phyloP scores from a whole-genome alignment of 2,797 vertebrate genomes.

The Telmatherina bonti region DNA sequence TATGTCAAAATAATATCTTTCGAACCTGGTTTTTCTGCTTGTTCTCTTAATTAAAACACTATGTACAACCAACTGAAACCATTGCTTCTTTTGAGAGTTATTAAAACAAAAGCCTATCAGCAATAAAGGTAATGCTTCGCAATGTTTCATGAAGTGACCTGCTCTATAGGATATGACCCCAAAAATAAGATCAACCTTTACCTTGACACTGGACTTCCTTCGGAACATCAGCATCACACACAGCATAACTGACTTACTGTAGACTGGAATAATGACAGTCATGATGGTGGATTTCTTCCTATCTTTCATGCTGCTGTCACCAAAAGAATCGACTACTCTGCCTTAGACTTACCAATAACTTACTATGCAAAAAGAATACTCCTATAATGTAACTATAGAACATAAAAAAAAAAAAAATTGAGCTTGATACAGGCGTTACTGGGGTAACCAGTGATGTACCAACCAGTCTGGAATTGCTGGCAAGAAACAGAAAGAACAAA shows the following conservation, averaged over 20 bases:
- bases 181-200: not conserved
- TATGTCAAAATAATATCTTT: not conserved
- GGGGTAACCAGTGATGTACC: not conserved
- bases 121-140: too few species aligned
- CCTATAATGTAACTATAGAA: not conserved
- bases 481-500: not conserved
- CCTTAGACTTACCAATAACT: not conserved
- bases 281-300: not conserved
- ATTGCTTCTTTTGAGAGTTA: not conserved
- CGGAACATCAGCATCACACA: too few species aligned
- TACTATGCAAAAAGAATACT: not conserved
- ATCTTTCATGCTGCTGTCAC: not conserved
- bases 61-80: not conserved
- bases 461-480: not conserved
- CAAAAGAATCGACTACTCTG: not conserved
- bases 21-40: too few species aligned
- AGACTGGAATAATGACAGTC: too few species aligned
- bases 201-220: too few species aligned
- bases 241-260: too few species aligned
- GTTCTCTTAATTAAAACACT: not conserved
- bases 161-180: too few species aligned
- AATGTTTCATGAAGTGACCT: too few species aligned
- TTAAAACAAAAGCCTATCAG: not conserved
- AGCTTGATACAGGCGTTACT: not conserved
- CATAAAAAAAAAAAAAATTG: not conserved